Conservation (phyloP, 2,113 vertebrate species). For the Spea multiplicata region DNA sequence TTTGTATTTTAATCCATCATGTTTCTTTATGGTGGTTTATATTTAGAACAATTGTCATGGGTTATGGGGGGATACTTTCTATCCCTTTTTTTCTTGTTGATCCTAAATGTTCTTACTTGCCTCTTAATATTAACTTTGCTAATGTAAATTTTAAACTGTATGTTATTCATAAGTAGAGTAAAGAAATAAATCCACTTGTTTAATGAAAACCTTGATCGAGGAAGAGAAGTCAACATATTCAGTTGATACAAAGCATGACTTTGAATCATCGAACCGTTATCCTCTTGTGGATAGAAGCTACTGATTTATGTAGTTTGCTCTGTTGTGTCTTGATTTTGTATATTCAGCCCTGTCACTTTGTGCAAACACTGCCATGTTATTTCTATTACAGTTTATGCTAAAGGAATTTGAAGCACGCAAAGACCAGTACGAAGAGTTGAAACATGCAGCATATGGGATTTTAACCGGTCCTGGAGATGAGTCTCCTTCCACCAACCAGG, state of each 20-base stretch:
- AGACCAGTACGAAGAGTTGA: constrained; percentile 90
- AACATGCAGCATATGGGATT: constrained; percentile 85
- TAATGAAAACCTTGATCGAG: neutral
- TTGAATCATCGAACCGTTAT: neutral
- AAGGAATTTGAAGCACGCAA: constrained; percentile 93
- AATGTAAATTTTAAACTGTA: neutral
- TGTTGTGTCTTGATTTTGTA: constrained; percentile 62
- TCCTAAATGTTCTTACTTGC: neutral
- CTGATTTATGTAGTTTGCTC: constrained; percentile 28
- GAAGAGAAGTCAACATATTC: neutral
- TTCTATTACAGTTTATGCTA: constrained; percentile 90
- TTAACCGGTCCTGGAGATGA: constrained; percentile 72
- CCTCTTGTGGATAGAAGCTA: constrained; percentile 6
- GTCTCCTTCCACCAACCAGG: constrained; percentile 73
- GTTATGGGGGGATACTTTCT: neutral
- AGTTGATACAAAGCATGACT: neutral
- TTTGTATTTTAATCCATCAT: too few species aligned
- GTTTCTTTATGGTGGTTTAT: too few species aligned
- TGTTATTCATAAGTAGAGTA: neutral
- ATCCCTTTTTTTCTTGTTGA: too few species aligned
- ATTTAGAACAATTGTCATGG: neutral
- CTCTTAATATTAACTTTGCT: neutral
- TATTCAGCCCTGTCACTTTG: constrained; percentile 59
- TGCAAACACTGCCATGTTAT: constrained; percentile 58
- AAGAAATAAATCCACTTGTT: neutral